Evolutionary conservation across 2,888 invertebrate species (phyloP), one percentile per base, ranked within the genome.

Genomic region (Ecdyonurus torrentis): DNA sequence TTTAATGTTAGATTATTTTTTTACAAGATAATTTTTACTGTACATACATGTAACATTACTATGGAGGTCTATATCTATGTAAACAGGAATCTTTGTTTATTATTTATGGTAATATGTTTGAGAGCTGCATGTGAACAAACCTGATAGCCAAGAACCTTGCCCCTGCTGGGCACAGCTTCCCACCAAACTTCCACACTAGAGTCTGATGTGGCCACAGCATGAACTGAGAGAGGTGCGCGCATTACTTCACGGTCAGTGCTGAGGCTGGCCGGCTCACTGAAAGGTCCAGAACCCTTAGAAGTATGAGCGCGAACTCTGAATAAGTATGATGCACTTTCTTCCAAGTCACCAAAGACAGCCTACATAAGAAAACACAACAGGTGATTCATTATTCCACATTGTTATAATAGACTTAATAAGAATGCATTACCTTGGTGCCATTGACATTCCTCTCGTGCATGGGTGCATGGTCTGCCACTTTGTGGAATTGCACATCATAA

Each of bases 401-500:
- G 37, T 10, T n/a, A n/a, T n/a, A n/a, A n/a, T n/a, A n/a, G n/a
- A n/a, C n/a, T n/a, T n/a, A n/a, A n/a, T n/a, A n/a, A n/a, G n/a
- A n/a, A n/a, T n/a, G n/a, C n/a, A n/a, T n/a, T n/a, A 55, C 55
- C 55, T 69, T 69, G 18, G 67, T 87, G 1, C 83, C 85, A 10
- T 89, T 88, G 59, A 87, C 87, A 69, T 89, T 89, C 64, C 89
- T 81, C 69, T 90, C 88, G 37, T 85, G 81, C 2, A 69, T 66
- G 19, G 68, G 64, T 55, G n/a, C 55, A 69, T 89, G 88, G 71
- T 93, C 93, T 65, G 86, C 86, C 75, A 87, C 87, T 73, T 93
- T 91, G 72, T 91, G 90, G 73, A 95, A 96, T 68, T 91, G 89
- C 1, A 95, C 86, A 73, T 94, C 92, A 74, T 95, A 99, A 71